Evolutionary conservation across 2,797 vertebrate genomes (phyloP).

Genomic region (Pseudomugil tenellus): DNA sequence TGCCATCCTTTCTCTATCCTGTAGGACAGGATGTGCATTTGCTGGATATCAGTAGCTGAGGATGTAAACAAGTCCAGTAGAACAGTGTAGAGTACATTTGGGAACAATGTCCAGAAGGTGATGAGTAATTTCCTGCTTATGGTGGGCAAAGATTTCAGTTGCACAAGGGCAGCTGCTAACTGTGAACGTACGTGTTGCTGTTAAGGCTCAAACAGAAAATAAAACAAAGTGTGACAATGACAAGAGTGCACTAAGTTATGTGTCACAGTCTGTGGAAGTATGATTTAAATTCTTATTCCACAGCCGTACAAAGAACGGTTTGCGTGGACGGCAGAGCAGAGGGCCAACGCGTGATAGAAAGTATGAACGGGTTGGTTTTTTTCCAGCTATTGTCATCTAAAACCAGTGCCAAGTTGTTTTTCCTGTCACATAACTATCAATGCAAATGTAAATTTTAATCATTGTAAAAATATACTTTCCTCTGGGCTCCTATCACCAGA

Average conservation of each 20-base stretch:
- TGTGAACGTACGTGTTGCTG: neutral
- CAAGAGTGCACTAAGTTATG: neutral
- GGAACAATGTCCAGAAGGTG: conserved; percentile 25
- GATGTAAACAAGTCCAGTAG: conserved; percentile 18
- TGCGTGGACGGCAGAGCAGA: neutral
- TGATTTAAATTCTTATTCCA: too few species aligned
- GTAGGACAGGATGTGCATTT: conserved; percentile 31
- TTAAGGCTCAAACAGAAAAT: conserved; percentile 13
- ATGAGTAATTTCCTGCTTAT: conserved; percentile 31
- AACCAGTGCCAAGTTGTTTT: conserved; percentile 4
- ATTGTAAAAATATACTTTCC: too few species aligned
- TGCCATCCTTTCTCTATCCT: neutral
- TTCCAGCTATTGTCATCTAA: neutral
- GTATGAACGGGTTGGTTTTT: neutral
- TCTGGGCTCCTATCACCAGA: too few species aligned
- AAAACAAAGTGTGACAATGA: neutral
- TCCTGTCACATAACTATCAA: neutral
- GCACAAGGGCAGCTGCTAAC: neutral
- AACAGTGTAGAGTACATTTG: neutral
- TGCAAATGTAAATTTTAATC: too few species aligned
- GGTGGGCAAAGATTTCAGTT: conserved; percentile 9
- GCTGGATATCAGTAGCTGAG: conserved; percentile 5
- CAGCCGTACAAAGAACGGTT: too few species aligned
- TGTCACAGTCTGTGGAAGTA: neutral
- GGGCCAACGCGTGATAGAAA: neutral